phyloP scores from a whole-genome alignment of 1,140 invertebrate genomes.

The Telenomus remus region DNA sequence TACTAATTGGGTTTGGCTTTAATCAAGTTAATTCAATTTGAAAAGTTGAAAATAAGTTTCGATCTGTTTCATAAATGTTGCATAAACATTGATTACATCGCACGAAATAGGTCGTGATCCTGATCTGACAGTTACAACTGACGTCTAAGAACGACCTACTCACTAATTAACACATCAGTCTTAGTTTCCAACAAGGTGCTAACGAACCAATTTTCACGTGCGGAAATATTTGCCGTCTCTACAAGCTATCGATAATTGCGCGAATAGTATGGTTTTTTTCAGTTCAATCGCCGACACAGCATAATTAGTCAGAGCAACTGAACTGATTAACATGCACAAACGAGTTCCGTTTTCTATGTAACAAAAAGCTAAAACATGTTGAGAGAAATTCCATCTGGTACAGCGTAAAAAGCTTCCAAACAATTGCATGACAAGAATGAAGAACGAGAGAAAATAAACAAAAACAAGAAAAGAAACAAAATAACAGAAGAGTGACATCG shows the following conservation, averaged over 20 bases:
- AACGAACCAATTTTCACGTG: conserved; percentile 42
- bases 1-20: not conserved
- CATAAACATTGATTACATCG: conserved; percentile 1
- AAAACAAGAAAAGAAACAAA: not conserved
- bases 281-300: not conserved
- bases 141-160: conserved; percentile 20
- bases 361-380: no score
- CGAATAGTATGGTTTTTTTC: not conserved
- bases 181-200: conserved; percentile 35
- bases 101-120: conserved; percentile 9
- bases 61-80: not conserved
- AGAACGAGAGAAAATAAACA: not conserved
- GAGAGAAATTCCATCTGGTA: no score
- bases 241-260: conserved; percentile 10
- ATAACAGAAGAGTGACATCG: no score
- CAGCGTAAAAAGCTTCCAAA: no score
- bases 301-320: conserved; percentile 6
- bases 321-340: not conserved
- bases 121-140: conserved; percentile 20
- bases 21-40: not conserved
- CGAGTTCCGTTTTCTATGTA: not conserved
- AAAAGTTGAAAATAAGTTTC: not conserved
- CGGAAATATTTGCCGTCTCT: conserved; percentile 21
- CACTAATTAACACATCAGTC: conserved; percentile 42
- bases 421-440: no score